Evolutionary conservation across 1,140 invertebrate genomes (phyloP), one percentile per base, ranked within the genome.

Genomic region (Drosophila navojoa): DNA sequence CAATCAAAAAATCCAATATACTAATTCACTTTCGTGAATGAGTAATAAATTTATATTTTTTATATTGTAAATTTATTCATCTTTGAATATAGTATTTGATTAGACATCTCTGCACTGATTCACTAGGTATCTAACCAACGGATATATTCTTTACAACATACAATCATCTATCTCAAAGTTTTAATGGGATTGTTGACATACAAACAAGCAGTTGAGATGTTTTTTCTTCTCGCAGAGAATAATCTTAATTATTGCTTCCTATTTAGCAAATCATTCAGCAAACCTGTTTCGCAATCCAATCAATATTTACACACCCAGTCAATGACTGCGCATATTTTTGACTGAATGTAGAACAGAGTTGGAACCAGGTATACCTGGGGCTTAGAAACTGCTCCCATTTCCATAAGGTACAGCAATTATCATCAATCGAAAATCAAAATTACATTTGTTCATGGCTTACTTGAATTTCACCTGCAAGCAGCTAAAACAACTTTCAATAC

Each of bases 321-420:
- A 9, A 50, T 69, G 71, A 73, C 64, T 72, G 27, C 49, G 13
- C 63, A 45, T 13, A 38, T 38, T 54, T 68, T 58, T 47, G 27
- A 50, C 19, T 35, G 50, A 50, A 53, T 58, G 38, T 45, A 69
- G 50, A 47, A 40, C 6, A 42, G 45, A 60, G 22, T 22, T 32
- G 16, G 49, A 77, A 57, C 60, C 50, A 42, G 67, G 15, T 19
- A 72, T 60, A 66, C 81, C 76, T 29, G 16, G 15, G 81, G 81
- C 81, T 50, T 76, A 61, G 72, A 80, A 80, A 75, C 74, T 78
- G 58, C 55, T 63, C 58, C 58, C 52, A 60, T 59, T 61, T 63
- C 10, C 1, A 13, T 22, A 35, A n/a, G 44, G 2, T 52, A 47
- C 25, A 42, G 27, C 19, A 54, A 40, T 40, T 42, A 22, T 55